Base-by-base conservation (phyloP, 2,888 invertebrate genomes). In the Notocelia uddmanniana region DNA sequence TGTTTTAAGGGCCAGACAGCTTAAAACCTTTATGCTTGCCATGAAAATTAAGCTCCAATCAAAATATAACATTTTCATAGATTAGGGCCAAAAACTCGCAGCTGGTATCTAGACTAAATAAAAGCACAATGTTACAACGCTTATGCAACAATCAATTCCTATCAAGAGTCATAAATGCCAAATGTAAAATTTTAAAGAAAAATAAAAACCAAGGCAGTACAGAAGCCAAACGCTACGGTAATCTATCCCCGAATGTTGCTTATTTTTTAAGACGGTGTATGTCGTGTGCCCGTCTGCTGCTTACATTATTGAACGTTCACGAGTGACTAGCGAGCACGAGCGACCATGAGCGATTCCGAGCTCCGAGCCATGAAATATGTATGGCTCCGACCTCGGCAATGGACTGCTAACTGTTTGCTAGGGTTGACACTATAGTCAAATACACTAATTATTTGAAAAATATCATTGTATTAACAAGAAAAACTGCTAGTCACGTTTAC, bases 281-380 rank as follows among this genome's bases (percentile, higher is more conserved):
- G 21, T 21, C 11, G 23, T 52, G 11, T 26, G 41, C 45, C 26
- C 45, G 37, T 13, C n/a, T 37, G 21, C 48, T 19, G 21, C 48
- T 19, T 59, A 68, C 52, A 68, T 60, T 69, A 58, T 59, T 60
- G 52, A 71, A 59, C 59, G 50, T 45, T 57, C 52, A 18, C 60
- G 26, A 45, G n/a, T n/a, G 45, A 71, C 58, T 45, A 11, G 67
- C 8, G 21, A 26, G 58, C 66, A 52, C 57, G 73, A 54, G 59
- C 66, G 67, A 37, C 69, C 67, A 48, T 62, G 72, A 68, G 45
- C 67, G 54, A 67, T 64, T 67, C 41, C 37, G n/a, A 48, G 57
- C 70, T 67, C 41, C 37, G n/a, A 48, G 57, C 70, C 41, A 73
- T 73, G 62, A 50, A 73, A 69, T 67, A 67, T 73, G 64, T 67